Percentiles rank a stretch among this genome's conserved stretches.
These are phyloP conservation scores for Papilio machaon DNA, from an alignment of 1,140 invertebrate genomes.

Conservation along the genomic window DNA sequence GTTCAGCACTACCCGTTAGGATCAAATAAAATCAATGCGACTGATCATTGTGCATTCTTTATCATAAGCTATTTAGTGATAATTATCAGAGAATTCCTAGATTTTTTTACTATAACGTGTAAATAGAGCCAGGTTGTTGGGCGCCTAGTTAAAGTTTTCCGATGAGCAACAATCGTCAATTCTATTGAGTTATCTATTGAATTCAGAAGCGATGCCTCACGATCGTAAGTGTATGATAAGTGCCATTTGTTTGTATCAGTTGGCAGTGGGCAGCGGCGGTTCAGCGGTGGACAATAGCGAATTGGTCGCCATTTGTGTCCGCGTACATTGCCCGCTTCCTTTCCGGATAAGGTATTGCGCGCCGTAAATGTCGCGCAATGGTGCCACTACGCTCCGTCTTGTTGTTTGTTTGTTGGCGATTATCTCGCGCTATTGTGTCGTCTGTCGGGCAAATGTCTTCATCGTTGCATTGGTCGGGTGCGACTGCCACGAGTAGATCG, in stretches of 20 bases:
- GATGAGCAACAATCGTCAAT: neutral
- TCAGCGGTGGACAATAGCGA: slow-evolving; percentile 50
- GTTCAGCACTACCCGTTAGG: too few relatives aligned
- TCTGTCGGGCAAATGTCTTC: neutral
- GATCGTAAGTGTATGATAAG: slow-evolving; percentile 35
- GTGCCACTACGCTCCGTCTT: slow-evolving; percentile 44
- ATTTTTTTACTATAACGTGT: neutral
- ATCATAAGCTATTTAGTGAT: too few relatives aligned
- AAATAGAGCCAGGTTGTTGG: neutral
- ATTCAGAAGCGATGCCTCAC: slow-evolving; percentile 14
- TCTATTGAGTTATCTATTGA: slow-evolving; percentile 27
- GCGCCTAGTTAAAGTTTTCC: neutral
- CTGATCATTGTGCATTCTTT: too few relatives aligned
- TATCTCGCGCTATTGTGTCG: slow-evolving; percentile 34
- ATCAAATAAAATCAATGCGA: too few relatives aligned
- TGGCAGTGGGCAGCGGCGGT: neutral
- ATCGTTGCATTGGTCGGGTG: slow-evolving; percentile 3
- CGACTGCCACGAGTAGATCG: neutral
- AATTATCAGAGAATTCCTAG: too few relatives aligned
- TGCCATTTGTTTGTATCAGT: slow-evolving; percentile 24
- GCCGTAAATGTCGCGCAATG: slow-evolving; percentile 44
- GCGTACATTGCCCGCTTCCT: slow-evolving; percentile 54
- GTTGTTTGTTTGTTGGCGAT: slow-evolving; percentile 47
- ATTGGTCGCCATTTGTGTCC: slow-evolving; percentile 45
- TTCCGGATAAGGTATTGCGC: slow-evolving; percentile 45